Evolutionary conservation across 2,888 invertebrate species (phyloP).

Genomic region (Nymphalis urticae): DNA sequence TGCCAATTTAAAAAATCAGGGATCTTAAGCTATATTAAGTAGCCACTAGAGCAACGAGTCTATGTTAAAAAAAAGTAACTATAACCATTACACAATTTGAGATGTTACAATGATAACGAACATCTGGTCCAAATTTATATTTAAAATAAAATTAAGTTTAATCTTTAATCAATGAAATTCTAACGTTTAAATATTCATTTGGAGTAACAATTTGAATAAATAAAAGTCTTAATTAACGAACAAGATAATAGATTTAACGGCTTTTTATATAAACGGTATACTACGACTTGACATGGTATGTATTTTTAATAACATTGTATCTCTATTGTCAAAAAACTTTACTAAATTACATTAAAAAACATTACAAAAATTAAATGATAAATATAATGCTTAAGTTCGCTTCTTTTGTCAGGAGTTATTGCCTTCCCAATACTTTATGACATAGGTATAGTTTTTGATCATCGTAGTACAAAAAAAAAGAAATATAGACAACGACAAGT

Average conservation of each 20-base stretch:
- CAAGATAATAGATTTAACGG: conserved; percentile 17
- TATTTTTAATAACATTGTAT: not conserved
- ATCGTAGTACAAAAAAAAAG: too few species aligned
- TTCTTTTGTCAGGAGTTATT: too few species aligned
- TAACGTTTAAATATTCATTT: conserved; percentile 25
- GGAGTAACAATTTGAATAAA: conserved; percentile 17
- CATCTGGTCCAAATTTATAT: conserved; percentile 6
- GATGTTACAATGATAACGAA: conserved; percentile 2
- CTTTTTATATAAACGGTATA: not conserved
- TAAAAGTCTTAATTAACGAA: conserved; percentile 19
- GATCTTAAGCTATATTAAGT: too few species aligned
- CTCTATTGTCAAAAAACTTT: too few species aligned
- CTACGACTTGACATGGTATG: not conserved
- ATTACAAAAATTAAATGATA: too few species aligned
- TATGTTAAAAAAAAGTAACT: not conserved
- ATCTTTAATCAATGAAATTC: conserved; percentile 4
- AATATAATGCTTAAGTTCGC: too few species aligned
- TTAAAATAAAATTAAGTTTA: conserved; percentile 4
- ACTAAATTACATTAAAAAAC: too few species aligned
- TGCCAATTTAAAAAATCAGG: not conserved
- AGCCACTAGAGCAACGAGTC: too few species aligned
- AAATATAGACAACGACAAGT: too few species aligned
- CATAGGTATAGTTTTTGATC: too few species aligned
- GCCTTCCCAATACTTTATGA: too few species aligned
- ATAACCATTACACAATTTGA: not conserved